Conservation (phyloP, 2,888 invertebrate genomes). For the Andrena fulva region DNA sequence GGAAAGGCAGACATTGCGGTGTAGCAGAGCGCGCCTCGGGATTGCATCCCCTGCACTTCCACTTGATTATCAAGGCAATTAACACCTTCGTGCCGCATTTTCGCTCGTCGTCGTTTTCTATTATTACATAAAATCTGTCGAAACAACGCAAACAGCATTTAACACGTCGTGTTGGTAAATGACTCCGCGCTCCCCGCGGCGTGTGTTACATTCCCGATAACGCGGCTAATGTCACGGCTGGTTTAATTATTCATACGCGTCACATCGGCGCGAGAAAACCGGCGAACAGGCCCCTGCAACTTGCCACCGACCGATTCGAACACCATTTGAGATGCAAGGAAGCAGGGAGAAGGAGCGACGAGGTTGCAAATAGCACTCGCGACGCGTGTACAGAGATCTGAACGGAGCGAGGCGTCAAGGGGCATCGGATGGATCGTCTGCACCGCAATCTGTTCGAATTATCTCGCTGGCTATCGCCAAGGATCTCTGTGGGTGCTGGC, state of each 20-base stretch:
- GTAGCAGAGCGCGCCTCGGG: no score
- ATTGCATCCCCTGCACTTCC: neutral
- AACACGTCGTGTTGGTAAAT: neutral
- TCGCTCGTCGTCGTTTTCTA: neutral
- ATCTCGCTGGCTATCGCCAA: conserved; percentile 36
- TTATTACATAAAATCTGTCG: neutral
- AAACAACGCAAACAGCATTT: neutral
- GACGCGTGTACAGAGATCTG: neutral
- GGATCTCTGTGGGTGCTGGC: conserved; percentile 9
- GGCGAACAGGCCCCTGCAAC: neutral
- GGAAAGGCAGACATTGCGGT: no score
- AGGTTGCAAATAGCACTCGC: conserved; percentile 1
- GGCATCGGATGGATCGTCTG: conserved; percentile 2
- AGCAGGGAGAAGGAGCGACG: neutral
- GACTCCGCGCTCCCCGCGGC: neutral
- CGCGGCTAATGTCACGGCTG: conserved; percentile 29
- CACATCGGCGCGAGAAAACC: neutral
- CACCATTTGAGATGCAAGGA: neutral
- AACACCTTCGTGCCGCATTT: neutral
- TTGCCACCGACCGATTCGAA: neutral
- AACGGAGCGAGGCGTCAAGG: neutral
- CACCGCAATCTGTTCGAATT: neutral
- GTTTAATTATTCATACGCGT: conserved; percentile 33
- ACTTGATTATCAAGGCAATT: neutral
- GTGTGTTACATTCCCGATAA: conserved; percentile 41